phyloP scores from a whole-genome alignment of 2,113 vertebrate species.

The Tupaia chinensis region DNA sequence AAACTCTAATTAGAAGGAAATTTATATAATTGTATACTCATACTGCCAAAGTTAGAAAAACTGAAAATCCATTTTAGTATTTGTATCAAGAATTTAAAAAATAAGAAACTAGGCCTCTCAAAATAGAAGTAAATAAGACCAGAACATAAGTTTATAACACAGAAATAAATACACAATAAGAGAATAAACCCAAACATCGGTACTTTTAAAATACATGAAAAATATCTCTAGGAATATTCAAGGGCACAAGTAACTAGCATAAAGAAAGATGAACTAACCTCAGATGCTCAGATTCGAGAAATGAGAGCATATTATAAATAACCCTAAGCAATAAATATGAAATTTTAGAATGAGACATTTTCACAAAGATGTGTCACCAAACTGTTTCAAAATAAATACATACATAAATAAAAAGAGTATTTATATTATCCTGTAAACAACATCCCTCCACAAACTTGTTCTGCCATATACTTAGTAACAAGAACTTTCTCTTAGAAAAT shows the following conservation, averaged over 20 bases:
- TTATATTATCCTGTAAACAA: not conserved
- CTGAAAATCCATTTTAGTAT: not conserved
- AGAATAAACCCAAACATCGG: not conserved
- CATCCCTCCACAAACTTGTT: not conserved
- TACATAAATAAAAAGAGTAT: not conserved
- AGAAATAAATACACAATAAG: not conserved
- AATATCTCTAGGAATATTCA: not conserved
- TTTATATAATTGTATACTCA: not conserved
- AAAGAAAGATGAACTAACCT: not conserved
- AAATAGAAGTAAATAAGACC: not conserved
- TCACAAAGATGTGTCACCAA: not conserved
- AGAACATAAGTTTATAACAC: not conserved
- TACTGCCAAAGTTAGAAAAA: not conserved
- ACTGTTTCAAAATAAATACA: not conserved
- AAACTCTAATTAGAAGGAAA: conserved; percentile 9
- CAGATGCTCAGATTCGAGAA: not conserved
- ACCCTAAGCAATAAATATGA: conserved; percentile 2
- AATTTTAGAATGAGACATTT: conserved; percentile 16
- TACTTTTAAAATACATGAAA: not conserved
- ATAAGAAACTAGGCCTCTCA: not conserved
- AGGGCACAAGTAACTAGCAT: not conserved
- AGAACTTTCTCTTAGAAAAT: conserved; percentile 15
- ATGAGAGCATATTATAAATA: not conserved
- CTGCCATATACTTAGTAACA: conserved; percentile 10
- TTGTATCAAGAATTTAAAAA: not conserved